phyloP scores from a whole-genome alignment of 2,888 invertebrate genomes.

The Stenolophus ochropezus region DNA sequence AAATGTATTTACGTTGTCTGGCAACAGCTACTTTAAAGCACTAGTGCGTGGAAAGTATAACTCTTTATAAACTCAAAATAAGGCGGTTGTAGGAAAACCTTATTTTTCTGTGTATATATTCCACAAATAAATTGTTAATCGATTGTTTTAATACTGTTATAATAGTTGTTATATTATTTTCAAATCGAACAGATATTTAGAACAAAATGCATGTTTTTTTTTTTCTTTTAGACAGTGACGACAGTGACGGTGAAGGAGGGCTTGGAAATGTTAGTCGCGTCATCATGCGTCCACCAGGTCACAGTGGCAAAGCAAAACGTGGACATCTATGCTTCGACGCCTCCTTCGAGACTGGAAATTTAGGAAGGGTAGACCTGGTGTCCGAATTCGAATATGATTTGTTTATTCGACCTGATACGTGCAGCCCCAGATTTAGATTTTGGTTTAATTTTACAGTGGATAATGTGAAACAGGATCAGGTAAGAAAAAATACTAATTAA shows the following conservation, averaged over 20 bases:
- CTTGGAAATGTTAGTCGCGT: slow-evolving; percentile 93
- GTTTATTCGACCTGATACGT: slow-evolving; percentile 96
- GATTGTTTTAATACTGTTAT: too few relatives aligned
- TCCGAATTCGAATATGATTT: slow-evolving; percentile 97
- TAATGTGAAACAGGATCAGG: slow-evolving; percentile 94
- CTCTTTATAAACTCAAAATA: too few relatives aligned
- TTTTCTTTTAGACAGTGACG: slow-evolving; percentile 84
- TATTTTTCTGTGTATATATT: too few relatives aligned
- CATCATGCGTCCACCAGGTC: slow-evolving; percentile 91
- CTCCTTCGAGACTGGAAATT: slow-evolving; percentile 96
- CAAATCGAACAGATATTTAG: too few relatives aligned
- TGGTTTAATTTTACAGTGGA: slow-evolving; percentile 99
- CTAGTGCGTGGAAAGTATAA: too few relatives aligned
- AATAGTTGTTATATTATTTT: too few relatives aligned
- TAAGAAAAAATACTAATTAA: slow-evolving; percentile 67
- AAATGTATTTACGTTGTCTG: too few relatives aligned
- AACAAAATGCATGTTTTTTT: neutral
- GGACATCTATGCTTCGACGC: slow-evolving; percentile 98
- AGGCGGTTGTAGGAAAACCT: too few relatives aligned
- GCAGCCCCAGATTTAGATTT: slow-evolving; percentile 92
- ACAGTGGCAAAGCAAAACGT: slow-evolving; percentile 95
- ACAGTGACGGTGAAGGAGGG: slow-evolving; percentile 94
- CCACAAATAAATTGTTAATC: too few relatives aligned
- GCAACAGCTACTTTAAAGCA: too few relatives aligned
- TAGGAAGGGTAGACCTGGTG: slow-evolving; percentile 95